These are phyloP conservation scores for Drosophila cognata DNA, from an alignment of 2,888 invertebrate species.

Conservation along the genomic window DNA sequence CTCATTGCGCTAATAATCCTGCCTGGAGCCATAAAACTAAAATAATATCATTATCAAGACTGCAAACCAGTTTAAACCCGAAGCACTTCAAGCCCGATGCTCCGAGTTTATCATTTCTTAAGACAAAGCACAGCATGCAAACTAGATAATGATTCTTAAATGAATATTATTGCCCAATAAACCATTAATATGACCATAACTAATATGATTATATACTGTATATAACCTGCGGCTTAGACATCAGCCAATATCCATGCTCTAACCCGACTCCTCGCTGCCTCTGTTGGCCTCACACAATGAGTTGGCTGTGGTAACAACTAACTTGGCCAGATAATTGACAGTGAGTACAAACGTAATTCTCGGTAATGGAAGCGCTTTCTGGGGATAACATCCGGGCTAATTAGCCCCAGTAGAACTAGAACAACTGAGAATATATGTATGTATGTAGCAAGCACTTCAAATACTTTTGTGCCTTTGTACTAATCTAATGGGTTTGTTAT, in stretches of 20 bases:
- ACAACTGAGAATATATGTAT: slow-evolving; percentile 2
- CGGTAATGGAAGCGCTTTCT: background rate
- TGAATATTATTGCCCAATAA: background rate
- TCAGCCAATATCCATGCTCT: background rate
- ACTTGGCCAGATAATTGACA: background rate
- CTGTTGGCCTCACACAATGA: background rate
- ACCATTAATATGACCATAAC: background rate
- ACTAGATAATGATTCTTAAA: background rate
- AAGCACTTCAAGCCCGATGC: background rate
- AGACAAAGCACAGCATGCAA: background rate
- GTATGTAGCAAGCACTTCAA: slow-evolving; percentile 16
- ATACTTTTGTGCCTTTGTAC: slow-evolving; percentile 6
- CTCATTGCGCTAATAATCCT: background rate
- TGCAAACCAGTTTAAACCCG: background rate
- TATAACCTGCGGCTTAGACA: background rate
- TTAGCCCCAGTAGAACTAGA: slow-evolving; percentile 13
- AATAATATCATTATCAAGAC: background rate
- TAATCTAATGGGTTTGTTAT: slow-evolving; percentile 55
- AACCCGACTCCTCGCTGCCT: background rate
- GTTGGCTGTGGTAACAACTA: background rate
- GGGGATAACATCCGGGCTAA: slow-evolving; percentile 16
- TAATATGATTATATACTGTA: background rate
- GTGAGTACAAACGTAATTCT: background rate
- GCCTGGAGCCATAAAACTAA: background rate
- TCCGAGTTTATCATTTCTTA: background rate